Conservation (phyloP, 1,140 invertebrate species). For the Muscidifurax raptorellus region DNA sequence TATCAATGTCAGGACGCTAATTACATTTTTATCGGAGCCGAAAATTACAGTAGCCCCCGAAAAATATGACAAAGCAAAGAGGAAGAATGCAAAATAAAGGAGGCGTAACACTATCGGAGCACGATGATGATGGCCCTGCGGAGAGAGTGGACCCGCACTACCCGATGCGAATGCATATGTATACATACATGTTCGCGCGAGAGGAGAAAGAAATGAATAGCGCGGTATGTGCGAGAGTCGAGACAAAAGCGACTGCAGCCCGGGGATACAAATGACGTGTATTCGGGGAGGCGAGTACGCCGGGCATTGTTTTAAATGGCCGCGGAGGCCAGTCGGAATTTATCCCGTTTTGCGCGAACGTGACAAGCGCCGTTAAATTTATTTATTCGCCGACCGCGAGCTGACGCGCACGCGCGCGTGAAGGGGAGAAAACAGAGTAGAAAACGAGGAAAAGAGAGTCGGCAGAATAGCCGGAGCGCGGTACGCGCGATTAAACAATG, state of each 20-base stretch:
- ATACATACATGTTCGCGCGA: background rate
- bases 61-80: background rate
- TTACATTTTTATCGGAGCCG: conserved; percentile 71
- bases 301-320: conserved; percentile 74
- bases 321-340: conserved; percentile 71
- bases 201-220: conserved; percentile 68
- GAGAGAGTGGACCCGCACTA: background rate
- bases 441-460: background rate
- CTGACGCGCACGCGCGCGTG: background rate
- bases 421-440: background rate
- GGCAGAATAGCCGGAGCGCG: background rate
- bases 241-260: conserved; percentile 67
- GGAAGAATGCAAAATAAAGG: background rate
- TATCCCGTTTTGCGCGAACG: conserved; percentile 73
- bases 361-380: conserved; percentile 73
- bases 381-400: conserved; percentile 64
- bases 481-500: conserved; percentile 32
- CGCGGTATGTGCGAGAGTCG: conserved; percentile 55
- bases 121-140: background rate
- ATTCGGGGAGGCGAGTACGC: conserved; percentile 66
- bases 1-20: conserved; percentile 66
- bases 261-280: conserved; percentile 73
- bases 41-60: conserved; percentile 69
- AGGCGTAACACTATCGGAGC: background rate
- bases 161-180: background rate